Evolutionary conservation across 1,140 invertebrate genomes (phyloP), one percentile per base, ranked within the genome.

Genomic region (Magallana angulata): DNA sequence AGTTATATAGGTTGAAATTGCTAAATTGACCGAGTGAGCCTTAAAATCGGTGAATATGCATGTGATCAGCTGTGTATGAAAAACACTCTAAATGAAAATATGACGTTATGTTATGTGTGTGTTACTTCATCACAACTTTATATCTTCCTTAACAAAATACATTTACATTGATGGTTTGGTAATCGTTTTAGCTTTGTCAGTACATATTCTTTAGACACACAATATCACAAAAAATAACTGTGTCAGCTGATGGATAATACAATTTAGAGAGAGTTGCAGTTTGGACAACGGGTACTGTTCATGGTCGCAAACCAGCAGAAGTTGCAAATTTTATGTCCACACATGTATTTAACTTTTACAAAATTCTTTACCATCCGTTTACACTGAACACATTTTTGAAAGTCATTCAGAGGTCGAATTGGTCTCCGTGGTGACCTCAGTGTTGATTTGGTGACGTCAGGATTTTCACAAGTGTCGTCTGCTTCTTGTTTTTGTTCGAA

Each of bases 301-400:
- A 76, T 76, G 12, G 68, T 76, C 14, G 68, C 18, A 76, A 76
- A 76, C 68, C 68, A 76, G 68, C 68, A 76, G 12, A 30, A 76
- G 12, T 76, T 76, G 1, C 68, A 76, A 30, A 76, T 76, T 30
- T 76, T 76, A 2, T 76, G 68, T 76, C 68, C 68, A 36, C 68
- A 76, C 68, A 76, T 76, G 24, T 76, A 76, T 76, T 76, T 76
- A 30, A 76, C 68, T 76, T 76, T 76, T 0, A 76, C 8, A 30
- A 76, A 18, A 24, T 76, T 76, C 24, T 76, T 76, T 36, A 76
- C 68, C 68, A 76, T 76, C 24, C 68, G 24, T 24, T 76, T 76
- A 76, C 68, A 76, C 36, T 76, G 68, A 30, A 76, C 68, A 7
- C 68, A 76, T 76, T 76, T 76, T 30, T 76, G 68, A 30, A 76